Evolutionary conservation across 2,888 invertebrate genomes (phyloP).

Genomic region (Lampropteryx suffumata): DNA sequence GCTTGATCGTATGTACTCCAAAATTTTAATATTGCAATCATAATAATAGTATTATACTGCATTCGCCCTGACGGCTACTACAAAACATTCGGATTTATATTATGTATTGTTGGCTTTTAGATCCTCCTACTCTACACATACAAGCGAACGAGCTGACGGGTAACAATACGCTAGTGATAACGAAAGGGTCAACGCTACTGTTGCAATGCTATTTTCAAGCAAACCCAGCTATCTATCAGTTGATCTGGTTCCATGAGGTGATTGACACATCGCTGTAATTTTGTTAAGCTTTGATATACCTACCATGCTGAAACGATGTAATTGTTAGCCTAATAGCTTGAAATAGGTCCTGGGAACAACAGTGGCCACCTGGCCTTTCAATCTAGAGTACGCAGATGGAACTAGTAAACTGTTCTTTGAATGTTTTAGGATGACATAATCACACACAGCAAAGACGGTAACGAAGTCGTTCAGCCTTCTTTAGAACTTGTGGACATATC

Average conservation of each 20-base stretch:
- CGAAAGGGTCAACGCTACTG: constrained; percentile 60
- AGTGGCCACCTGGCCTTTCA: too few species aligned
- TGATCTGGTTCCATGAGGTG: constrained; percentile 72
- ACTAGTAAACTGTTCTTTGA: neutral
- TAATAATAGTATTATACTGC: too few species aligned
- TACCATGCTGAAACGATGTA: too few species aligned
- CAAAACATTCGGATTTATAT: too few species aligned
- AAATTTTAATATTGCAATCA: too few species aligned
- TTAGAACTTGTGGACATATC: constrained; percentile 51
- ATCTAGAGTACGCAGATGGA: too few species aligned
- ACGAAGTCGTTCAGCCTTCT: constrained; percentile 46
- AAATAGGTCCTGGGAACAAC: too few species aligned
- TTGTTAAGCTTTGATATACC: too few species aligned
- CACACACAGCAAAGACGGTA: constrained; percentile 41
- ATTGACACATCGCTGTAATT: constrained; percentile 8
- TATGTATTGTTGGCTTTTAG: constrained; percentile 41
- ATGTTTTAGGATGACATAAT: constrained; percentile 60
- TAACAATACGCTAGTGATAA: constrained; percentile 56
- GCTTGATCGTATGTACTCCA: too few species aligned
- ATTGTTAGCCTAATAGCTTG: too few species aligned
- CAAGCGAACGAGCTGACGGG: constrained; percentile 48
- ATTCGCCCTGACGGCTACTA: too few species aligned
- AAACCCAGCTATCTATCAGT: constrained; percentile 62
- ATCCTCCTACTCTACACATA: constrained; percentile 62
- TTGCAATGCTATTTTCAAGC: constrained; percentile 65